Conservation (phyloP, 2,888 invertebrate species). For the Flexamia atlantica region DNA sequence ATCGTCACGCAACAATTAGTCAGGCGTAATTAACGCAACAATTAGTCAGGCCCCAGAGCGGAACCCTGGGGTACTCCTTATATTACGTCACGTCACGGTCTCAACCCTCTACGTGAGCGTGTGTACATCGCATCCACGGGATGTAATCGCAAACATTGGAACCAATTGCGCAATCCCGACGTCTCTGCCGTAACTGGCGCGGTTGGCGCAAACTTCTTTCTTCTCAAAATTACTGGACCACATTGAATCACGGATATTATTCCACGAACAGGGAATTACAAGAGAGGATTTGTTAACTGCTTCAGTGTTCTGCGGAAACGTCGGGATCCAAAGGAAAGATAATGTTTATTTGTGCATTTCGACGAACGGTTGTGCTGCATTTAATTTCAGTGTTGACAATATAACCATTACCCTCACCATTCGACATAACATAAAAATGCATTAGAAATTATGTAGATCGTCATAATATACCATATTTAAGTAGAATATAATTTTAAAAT, state of each 20-base stretch:
- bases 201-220: conserved; percentile 39
- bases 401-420: too few species aligned
- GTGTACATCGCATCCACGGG: background rate
- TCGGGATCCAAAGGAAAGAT: too few species aligned
- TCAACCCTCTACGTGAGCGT: background rate
- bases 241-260: conserved; percentile 43
- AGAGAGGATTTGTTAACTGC: background rate
- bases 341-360: too few species aligned
- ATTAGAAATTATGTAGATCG: too few species aligned
- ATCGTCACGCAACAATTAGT: background rate
- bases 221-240: conserved; percentile 36
- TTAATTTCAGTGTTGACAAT: too few species aligned
- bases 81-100: conserved; percentile 14
- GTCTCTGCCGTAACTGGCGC: conserved; percentile 36
- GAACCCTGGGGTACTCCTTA: background rate
- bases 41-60: background rate
- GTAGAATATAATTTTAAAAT: too few species aligned
- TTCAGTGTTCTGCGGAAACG: background rate
- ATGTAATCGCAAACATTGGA: conserved; percentile 37
- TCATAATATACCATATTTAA: too few species aligned
- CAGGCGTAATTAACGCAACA: background rate
- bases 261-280: conserved; percentile 29
- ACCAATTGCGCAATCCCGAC: background rate
- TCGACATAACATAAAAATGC: too few species aligned
- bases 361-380: too few species aligned